Base-by-base conservation (phyloP, 2,888 invertebrate genomes). In the Nasonia oneida region DNA sequence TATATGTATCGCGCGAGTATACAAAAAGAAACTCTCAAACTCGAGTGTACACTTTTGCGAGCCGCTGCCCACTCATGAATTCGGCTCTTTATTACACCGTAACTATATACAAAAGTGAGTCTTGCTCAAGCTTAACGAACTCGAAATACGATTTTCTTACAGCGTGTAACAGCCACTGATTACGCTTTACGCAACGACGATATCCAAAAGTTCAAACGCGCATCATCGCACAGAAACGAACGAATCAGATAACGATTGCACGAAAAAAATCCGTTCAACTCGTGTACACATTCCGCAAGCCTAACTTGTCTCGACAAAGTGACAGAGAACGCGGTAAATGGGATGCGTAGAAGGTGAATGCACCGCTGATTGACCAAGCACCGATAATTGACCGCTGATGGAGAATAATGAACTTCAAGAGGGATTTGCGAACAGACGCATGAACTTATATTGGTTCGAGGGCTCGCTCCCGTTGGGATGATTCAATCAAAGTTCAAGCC, bases 301-400 rank as follows among this genome's bases (percentile, higher is more conserved):
- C 33, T 76, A 23, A 61, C 57, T 23, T 1, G 10, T 76, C 29
- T 53, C 3, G 15, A 57, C 15, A 18, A 50, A 79, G 39, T 77
- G 53, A n/a, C 33, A 50, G n/a, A 70, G 33, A 70, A 70, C 42
- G n/a, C 67, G 10, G 12, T n/a, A 47, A 78, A 78, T 50, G 67
- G 67, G 79, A 81, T 82, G 64, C 64, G 64, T 47, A 42, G 10
- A 82, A 82, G 71, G 83, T 83, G 83, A 83, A 83, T 83, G 83
- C n/a, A 57, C 83, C 77, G 71, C 50, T 85, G 77, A 81, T 81
- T 85, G 71, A 47, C 77, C 50, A 86, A 79, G 67, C 18, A 83
- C 70, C 79, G 47, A 79, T 82, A 86, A 79, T 79, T 83, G 78
- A 75, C 70, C 85, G 64, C 74, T 83, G 74, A 83, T 74, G 75